Conservation (phyloP, 2,888 invertebrate genomes). For the Ferrisia virgata region DNA sequence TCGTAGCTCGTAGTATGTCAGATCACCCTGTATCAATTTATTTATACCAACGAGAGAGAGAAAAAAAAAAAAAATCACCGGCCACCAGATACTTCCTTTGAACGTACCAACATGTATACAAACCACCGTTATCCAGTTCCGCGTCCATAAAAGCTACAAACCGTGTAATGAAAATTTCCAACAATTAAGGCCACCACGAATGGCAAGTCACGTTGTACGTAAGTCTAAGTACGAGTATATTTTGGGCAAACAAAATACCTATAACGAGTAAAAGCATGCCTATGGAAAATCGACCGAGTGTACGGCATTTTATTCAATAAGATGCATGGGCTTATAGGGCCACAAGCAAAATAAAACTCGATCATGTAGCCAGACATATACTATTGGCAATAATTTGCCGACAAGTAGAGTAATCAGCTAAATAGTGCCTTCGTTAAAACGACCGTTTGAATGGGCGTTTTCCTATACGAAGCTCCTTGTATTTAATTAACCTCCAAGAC, state of each 20-base stretch:
- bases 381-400: not conserved
- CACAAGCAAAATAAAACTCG: not conserved
- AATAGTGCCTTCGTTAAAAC: not conserved
- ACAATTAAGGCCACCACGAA: not conserved
- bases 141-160: not conserved
- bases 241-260: not conserved
- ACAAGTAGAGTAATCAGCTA: not conserved
- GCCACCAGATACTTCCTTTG: not conserved
- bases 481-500: slow-evolving; percentile 5
- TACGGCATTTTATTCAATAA: not conserved
- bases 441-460: not conserved
- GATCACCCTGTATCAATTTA: not conserved
- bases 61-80: not conserved
- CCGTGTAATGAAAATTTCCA: slow-evolving; percentile 6
- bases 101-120: not conserved
- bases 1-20: not conserved
- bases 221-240: not conserved
- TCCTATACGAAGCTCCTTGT: not conserved
- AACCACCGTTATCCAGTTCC: not conserved
- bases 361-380: too few species aligned
- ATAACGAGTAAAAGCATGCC: too few species aligned
- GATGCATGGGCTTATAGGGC: not conserved
- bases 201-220: not conserved
- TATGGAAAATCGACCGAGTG: not conserved
- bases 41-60: not conserved